Conservation (phyloP, 2,888 invertebrate species). For the Torymus tubicola region DNA sequence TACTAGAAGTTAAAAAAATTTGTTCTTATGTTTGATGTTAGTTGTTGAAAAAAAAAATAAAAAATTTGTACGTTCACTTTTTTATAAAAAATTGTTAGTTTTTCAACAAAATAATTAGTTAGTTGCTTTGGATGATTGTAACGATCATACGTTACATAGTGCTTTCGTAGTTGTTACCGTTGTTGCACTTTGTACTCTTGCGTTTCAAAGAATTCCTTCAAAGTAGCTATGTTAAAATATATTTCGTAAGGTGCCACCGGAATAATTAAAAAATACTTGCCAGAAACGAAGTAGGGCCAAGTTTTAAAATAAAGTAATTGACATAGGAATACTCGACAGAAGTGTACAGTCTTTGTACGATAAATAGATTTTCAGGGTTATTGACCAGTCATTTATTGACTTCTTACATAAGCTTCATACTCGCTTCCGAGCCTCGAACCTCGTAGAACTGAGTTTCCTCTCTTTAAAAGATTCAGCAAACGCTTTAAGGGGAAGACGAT, state of each 20-base stretch:
- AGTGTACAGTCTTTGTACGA: conserved; percentile 47
- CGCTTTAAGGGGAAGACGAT: conserved; percentile 51
- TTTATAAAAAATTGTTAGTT: conserved; percentile 25
- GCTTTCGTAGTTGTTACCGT: conserved; percentile 32
- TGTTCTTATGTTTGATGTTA: conserved; percentile 38
- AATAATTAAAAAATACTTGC: conserved; percentile 44
- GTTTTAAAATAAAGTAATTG: conserved; percentile 34
- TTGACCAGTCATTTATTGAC: conserved; percentile 42
- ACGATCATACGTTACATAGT: conserved; percentile 3
- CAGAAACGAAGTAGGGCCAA: conserved; percentile 32
- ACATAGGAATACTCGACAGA: conserved; percentile 40
- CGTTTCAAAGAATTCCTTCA: conserved; percentile 23
- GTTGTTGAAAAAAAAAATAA: conserved; percentile 8
- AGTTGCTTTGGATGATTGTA: conserved; percentile 29
- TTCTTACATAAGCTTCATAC: conserved; percentile 46
- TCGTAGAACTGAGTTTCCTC: conserved; percentile 48
- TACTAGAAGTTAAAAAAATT: conserved; percentile 45
- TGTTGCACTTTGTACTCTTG: conserved; percentile 38
- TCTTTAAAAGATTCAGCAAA: conserved; percentile 48
- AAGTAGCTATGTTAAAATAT: conserved; percentile 31
- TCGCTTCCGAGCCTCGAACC: conserved; percentile 44
- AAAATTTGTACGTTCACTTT: conserved; percentile 22
- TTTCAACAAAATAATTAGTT: conserved; percentile 24
- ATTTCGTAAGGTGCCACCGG: conserved; percentile 52
- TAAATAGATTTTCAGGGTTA: conserved; percentile 48